Evolutionary conservation across 2,113 vertebrate genomes (phyloP).

Genomic region (Tenebrosternarchus preto): DNA sequence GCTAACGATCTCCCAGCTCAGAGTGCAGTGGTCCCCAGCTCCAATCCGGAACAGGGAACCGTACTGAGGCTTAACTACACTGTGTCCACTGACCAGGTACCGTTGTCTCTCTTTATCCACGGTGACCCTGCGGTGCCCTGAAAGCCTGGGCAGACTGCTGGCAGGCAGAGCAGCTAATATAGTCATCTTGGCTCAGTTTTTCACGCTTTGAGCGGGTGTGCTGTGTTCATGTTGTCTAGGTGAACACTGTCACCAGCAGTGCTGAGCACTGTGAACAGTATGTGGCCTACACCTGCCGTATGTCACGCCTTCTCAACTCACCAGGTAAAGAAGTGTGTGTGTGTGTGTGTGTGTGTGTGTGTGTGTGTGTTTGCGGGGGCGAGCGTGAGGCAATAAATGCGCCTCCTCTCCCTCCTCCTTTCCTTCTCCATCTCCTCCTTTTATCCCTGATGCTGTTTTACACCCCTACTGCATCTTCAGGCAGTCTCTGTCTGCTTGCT

Average conservation of each 20-base stretch:
- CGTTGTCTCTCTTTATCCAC: not conserved
- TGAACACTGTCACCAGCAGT: slow-evolving; percentile 82
- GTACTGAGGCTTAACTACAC: slow-evolving; percentile 87
- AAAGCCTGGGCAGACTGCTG: too few relatives aligned
- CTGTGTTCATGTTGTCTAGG: slow-evolving; percentile 65
- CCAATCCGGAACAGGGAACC: slow-evolving; percentile 71
- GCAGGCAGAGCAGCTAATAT: too few relatives aligned
- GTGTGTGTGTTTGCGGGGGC: slow-evolving; percentile 16
- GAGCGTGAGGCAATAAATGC: not conserved
- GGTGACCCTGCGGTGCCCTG: too few relatives aligned
- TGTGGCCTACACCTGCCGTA: slow-evolving; percentile 87
- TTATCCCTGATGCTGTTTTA: not conserved
- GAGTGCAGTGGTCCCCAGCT: slow-evolving; percentile 71
- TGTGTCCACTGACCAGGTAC: slow-evolving; percentile 81
- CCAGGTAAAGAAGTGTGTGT: slow-evolving; percentile 79
- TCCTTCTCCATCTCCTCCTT: not conserved
- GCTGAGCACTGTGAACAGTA: slow-evolving; percentile 93
- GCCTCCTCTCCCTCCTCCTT: not conserved
- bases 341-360: slow-evolving; percentile 24
- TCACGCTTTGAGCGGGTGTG: not conserved
- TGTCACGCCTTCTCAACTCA: slow-evolving; percentile 89
- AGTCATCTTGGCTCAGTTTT: not conserved
- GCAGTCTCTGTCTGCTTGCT: too few relatives aligned
- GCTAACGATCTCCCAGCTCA: slow-evolving; percentile 85
- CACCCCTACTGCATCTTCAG: too few relatives aligned